Conservation (phyloP, 2,797 vertebrate species). For the Mus caroli region DNA sequence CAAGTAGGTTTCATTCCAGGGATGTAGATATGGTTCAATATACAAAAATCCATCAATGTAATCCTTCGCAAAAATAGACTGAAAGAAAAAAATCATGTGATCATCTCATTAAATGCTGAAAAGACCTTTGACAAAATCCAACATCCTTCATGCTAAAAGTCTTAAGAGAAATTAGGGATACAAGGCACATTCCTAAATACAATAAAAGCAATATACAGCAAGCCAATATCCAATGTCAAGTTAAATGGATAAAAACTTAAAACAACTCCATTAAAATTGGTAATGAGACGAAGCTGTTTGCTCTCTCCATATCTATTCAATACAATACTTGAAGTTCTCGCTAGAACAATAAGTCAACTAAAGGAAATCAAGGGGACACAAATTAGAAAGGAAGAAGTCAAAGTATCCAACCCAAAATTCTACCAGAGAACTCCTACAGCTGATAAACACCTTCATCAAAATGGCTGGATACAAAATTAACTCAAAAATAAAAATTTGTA, state of each 20-base stretch:
- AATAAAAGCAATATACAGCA: neutral
- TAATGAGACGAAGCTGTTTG: neutral
- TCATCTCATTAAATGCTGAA: neutral
- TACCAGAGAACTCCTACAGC: neutral
- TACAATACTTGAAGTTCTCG: neutral
- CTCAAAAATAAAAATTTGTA: neutral
- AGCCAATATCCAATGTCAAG: neutral
- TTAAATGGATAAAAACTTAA: neutral
- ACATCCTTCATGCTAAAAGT: neutral
- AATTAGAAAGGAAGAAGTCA: neutral
- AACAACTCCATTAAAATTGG: neutral
- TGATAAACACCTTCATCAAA: neutral
- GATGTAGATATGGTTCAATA: neutral
- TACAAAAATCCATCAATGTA: neutral
- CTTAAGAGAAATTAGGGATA: neutral
- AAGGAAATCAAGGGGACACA: neutral
- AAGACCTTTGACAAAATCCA: neutral
- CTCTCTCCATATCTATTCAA: neutral
- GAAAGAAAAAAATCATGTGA: neutral
- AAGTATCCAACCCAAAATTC: neutral
- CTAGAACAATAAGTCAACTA: neutral
- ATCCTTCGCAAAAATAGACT: neutral
- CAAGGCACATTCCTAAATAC: neutral
- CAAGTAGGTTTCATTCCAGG: neutral
- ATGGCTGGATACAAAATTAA: neutral